Evolutionary conservation across 2,888 invertebrate species (phyloP), one percentile per base, ranked within the genome.

Genomic region (Sthenelais limicola): DNA sequence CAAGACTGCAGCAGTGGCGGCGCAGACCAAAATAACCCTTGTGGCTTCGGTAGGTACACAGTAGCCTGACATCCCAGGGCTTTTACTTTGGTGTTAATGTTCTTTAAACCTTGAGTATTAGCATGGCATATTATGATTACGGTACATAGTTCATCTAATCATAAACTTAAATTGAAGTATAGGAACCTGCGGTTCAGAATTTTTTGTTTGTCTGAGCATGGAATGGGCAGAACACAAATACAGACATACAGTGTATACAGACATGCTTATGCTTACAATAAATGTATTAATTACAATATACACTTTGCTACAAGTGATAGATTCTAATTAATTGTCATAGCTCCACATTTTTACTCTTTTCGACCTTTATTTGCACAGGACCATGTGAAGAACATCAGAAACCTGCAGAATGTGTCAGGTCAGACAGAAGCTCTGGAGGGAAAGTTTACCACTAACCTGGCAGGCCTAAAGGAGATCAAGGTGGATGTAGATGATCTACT

Each of bases 401-500:
- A 62, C 24, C 24, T 62, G n/a, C 35, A 28, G 2, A 28, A 18
- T 1, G 62, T 62, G 24, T 21, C 38, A 26, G 18, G 21, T 26
- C 9, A 26, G 35, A 35, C 38, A 24, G 38, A 35, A 15, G 38
- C 26, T 21, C 38, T 62, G 62, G 62, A 35, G 2, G 62, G 62
- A 3, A 21, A 24, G 1, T 62, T 21, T 43, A 38, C 62, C 4
- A 1, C 38, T 15, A 21, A 21, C 38, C 62, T 62, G 5, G 21
- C 35, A 21, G 62, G 24, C 9, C n/a, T 62, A 3, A 21, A 38
- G 3, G 35, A 5, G 24, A 24, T 62, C 2, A 62, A 62, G 62
- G 62, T 1, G 24, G 62, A 62, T 12, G 62, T 62, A 1, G 62
- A 62, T 24, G 38, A 24, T 9, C 62, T 62, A 15, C 38, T 62